phyloP scores from a whole-genome alignment of 2,797 vertebrate genomes.

The Pangasius sanitwongsei region DNA sequence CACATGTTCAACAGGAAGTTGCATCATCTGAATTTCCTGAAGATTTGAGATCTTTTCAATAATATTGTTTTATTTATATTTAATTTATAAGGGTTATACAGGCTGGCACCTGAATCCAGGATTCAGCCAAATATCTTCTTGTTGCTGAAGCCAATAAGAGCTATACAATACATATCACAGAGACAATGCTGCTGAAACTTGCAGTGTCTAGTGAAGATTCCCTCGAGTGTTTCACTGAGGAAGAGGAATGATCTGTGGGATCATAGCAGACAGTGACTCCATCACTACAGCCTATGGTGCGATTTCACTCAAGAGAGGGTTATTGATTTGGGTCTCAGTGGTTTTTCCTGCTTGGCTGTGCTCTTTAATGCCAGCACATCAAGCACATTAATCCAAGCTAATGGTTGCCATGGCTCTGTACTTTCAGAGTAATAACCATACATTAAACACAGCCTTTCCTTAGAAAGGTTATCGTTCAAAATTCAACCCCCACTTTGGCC shows the following conservation, averaged over 20 bases:
- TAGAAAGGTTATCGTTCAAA: slow-evolving; percentile 26
- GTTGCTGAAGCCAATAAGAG: neutral
- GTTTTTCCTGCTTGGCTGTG: slow-evolving; percentile 21
- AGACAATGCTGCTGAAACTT: neutral
- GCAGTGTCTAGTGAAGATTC: neutral
- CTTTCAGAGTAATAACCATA: slow-evolving; percentile 67
- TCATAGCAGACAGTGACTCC: slow-evolving; percentile 27
- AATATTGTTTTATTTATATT: neutral
- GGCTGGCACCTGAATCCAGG: neutral
- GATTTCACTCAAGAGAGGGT: slow-evolving; percentile 30
- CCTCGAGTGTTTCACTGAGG: neutral
- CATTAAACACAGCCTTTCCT: slow-evolving; percentile 48
- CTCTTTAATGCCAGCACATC: slow-evolving; percentile 61
- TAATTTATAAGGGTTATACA: neutral
- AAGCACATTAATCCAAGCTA: slow-evolving; percentile 70
- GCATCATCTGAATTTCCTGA: neutral
- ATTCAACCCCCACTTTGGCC: neutral
- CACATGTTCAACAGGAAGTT: neutral
- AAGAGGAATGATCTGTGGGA: slow-evolving; percentile 28
- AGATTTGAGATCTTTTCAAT: neutral
- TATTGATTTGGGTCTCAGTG: slow-evolving; percentile 68
- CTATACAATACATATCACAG: neutral
- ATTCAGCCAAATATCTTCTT: neutral
- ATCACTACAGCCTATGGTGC: slow-evolving; percentile 14
- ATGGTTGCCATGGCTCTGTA: slow-evolving; percentile 76